These are phyloP conservation scores for Parotocinclus haroldoi DNA, from an alignment of 2,797 vertebrate species.

Conservation along the genomic window DNA sequence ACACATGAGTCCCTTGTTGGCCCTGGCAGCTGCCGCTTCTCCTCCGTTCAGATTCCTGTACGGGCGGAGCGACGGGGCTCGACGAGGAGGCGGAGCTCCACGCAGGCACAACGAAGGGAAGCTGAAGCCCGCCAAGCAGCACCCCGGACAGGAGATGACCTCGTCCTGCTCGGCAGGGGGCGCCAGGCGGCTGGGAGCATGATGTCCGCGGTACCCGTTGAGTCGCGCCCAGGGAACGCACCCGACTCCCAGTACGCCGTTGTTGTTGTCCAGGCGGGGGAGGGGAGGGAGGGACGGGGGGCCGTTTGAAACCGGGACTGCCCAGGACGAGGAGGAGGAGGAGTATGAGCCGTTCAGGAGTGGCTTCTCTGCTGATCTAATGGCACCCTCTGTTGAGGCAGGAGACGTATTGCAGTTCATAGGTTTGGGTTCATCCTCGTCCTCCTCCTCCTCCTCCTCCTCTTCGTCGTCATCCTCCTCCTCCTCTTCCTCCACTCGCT, in stretches of 20 bases:
- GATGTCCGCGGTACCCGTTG: constrained; percentile 59
- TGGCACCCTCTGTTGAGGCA: constrained; percentile 57
- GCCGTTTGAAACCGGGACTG: constrained; percentile 56
- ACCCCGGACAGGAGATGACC: constrained; percentile 81
- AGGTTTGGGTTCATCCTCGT: constrained; percentile 57
- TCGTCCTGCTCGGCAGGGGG: constrained; percentile 76
- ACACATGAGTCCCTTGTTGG: constrained; percentile 73
- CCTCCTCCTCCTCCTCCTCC: constrained; percentile 49
- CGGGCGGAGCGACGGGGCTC: constrained; percentile 58
- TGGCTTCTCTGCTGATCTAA: constrained; percentile 38
- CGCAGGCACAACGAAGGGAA: constrained; percentile 83
- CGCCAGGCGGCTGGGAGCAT: constrained; percentile 49
- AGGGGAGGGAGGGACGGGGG: constrained; percentile 64
- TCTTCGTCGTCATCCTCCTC: constrained; percentile 58
- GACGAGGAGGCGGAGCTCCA: constrained; percentile 60
- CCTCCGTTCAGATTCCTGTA: constrained; percentile 85
- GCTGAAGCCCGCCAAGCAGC: constrained; percentile 81
- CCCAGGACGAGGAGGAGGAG: constrained; percentile 60
- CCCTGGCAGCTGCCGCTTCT: constrained; percentile 53
- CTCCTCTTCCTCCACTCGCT: constrained; percentile 61
- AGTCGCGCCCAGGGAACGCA: constrained; percentile 65
- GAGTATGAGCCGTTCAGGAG: constrained; percentile 60
- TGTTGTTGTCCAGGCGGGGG: constrained; percentile 74
- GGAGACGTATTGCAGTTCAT: constrained; percentile 78
- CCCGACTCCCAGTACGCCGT: constrained; percentile 68